Evolutionary conservation across 2,797 vertebrate genomes (phyloP).

Genomic region (Xenops minutus): DNA sequence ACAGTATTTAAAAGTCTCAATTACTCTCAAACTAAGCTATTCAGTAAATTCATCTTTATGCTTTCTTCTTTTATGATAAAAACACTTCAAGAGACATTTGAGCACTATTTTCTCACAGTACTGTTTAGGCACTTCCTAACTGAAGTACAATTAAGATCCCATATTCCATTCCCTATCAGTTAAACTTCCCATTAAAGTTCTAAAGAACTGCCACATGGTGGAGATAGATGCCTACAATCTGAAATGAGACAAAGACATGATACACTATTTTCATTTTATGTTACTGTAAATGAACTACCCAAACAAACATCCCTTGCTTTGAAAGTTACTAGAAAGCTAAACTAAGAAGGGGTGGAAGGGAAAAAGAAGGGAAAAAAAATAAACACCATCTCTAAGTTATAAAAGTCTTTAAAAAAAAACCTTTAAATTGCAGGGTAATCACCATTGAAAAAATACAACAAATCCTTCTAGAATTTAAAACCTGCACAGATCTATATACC

Average conservation of each 20-base stretch:
- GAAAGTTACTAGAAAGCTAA: neutral
- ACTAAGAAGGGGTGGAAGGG: neutral
- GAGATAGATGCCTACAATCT: neutral
- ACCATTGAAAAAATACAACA: neutral
- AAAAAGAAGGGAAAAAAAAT: neutral
- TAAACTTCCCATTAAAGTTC: neutral
- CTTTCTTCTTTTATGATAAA: neutral
- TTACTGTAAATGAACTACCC: neutral
- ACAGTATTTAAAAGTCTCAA: neutral
- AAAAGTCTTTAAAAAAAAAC: neutral
- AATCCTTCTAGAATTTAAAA: neutral
- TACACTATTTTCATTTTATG: accelerated
- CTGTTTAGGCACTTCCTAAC: neutral
- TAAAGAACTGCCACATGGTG: constrained; percentile 38
- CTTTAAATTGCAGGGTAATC: neutral
- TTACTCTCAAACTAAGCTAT: neutral
- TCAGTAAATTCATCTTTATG: neutral
- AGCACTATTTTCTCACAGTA: neutral
- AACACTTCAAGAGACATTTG: neutral
- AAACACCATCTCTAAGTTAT: neutral
- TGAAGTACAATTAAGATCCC: neutral
- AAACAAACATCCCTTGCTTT: neutral
- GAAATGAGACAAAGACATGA: neutral
- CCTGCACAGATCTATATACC: neutral
- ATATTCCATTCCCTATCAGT: neutral